A percentile compares a stretch with the other conserved stretches of the same genome.
Evolutionary conservation across 2,113 vertebrate genomes (phyloP).

Genomic region (Coturnix japonica): DNA sequence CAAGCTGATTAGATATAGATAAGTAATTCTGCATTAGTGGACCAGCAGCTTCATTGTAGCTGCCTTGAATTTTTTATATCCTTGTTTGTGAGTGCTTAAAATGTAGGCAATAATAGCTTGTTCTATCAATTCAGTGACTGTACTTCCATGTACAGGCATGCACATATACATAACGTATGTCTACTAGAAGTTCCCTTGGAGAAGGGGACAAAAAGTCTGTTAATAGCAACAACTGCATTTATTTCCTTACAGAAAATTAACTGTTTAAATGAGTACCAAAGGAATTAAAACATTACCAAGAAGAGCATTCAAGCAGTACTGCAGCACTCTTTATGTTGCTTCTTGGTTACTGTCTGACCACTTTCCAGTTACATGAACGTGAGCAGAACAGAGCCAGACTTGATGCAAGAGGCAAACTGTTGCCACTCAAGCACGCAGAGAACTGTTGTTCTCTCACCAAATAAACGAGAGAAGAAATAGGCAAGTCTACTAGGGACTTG

Average conservation of each 20-base stretch:
- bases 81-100: background rate
- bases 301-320: background rate
- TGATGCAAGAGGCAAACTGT: fast-evolving
- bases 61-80: conserved; percentile 24
- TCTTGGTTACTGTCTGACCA: fast-evolving
- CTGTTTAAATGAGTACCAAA: background rate
- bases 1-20: conserved; percentile 12
- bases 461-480: background rate
- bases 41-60: conserved; percentile 16
- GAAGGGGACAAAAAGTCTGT: background rate
- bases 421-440: fast-evolving
- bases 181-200: background rate
- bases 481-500: fast-evolving
- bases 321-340: fast-evolving
- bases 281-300: background rate
- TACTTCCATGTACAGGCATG: background rate
- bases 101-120: background rate
- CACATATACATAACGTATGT: background rate
- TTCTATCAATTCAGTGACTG: background rate
- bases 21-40: conserved; percentile 28
- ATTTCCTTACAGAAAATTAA: background rate
- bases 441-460: background rate
- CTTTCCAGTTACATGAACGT: background rate
- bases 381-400: background rate
- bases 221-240: background rate